Percentiles rank a stretch among this genome's conserved stretches.
These are phyloP conservation scores for Cryptus viduatorius DNA, from an alignment of 2,888 invertebrate genomes.

Conservation along the genomic window DNA sequence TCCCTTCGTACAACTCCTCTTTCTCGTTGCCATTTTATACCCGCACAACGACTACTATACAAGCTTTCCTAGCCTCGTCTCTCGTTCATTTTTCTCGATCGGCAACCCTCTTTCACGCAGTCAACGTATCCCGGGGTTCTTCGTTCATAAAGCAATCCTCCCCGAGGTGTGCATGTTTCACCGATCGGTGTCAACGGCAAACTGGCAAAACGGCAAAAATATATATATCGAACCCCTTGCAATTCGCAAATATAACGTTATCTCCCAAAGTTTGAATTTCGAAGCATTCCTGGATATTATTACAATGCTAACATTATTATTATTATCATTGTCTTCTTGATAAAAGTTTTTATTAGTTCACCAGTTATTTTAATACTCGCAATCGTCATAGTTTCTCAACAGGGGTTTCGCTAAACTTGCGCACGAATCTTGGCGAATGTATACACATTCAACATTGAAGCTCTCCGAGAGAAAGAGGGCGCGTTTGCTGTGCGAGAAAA, in stretches of 20 bases:
- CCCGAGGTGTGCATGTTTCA: constrained; percentile 74
- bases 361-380: constrained; percentile 18
- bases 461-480: background rate
- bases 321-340: constrained; percentile 33
- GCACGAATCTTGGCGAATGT: constrained; percentile 11
- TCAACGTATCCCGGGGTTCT: constrained; percentile 25
- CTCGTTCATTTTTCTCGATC: constrained; percentile 33
- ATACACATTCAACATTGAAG: background rate
- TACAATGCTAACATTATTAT: constrained; percentile 1
- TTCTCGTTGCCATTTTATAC: constrained; percentile 42
- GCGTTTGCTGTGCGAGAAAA: background rate
- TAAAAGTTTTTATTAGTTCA: constrained; percentile 30
- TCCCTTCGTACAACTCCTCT: constrained; percentile 56
- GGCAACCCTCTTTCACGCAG: constrained; percentile 34
- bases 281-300: constrained; percentile 24
- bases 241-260: no score
- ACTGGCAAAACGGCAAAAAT: constrained; percentile 18
- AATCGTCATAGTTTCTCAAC: constrained; percentile 1
- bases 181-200: constrained; percentile 72
- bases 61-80: constrained; percentile 32
- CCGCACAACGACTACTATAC: constrained; percentile 22
- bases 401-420: background rate
- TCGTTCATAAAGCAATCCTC: constrained; percentile 24
- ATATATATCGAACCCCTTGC: background rate
- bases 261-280: background rate